phyloP scores from a whole-genome alignment of 2,888 invertebrate genomes.

The Lasius platythorax region DNA sequence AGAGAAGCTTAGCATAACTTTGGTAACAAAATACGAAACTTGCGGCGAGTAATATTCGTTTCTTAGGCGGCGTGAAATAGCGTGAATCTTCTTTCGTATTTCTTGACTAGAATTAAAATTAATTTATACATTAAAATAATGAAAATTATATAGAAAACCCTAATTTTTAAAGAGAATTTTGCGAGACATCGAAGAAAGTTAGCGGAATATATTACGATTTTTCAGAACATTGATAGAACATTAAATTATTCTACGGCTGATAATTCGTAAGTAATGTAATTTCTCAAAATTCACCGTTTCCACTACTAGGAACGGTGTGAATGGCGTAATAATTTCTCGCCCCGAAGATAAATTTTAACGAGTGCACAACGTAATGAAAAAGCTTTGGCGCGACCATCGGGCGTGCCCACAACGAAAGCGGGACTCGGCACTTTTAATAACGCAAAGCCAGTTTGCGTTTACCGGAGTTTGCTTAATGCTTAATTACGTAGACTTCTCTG shows the following conservation, averaged over 20 bases:
- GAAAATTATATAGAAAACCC: neutral
- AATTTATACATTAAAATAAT: neutral
- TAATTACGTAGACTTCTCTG: conserved; percentile 79
- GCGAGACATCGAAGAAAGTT: neutral
- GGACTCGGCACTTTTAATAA: conserved; percentile 77
- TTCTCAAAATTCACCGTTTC: conserved; percentile 28
- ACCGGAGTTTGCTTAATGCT: conserved; percentile 78
- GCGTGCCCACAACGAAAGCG: conserved; percentile 70
- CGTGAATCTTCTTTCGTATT: neutral
- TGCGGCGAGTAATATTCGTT: neutral
- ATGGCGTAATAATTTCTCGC: conserved; percentile 59
- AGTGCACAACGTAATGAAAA: conserved; percentile 66
- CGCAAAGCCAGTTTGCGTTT: conserved; percentile 81
- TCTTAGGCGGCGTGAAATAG: neutral
- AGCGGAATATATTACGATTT: neutral
- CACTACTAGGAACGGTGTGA: conserved; percentile 6
- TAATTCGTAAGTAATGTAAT: conserved; percentile 17
- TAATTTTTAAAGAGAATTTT: neutral
- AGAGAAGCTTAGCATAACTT: conserved; percentile 12
- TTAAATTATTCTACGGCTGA: neutral
- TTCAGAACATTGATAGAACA: neutral
- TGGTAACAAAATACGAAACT: neutral
- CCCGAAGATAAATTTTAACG: conserved; percentile 69
- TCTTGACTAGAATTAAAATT: neutral
- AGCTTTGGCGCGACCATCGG: conserved; percentile 66